Percentiles rank a stretch among this genome's conserved stretches.
Evolutionary conservation across 2,113 vertebrate genomes (phyloP).

Genomic region (Sitta europaea): DNA sequence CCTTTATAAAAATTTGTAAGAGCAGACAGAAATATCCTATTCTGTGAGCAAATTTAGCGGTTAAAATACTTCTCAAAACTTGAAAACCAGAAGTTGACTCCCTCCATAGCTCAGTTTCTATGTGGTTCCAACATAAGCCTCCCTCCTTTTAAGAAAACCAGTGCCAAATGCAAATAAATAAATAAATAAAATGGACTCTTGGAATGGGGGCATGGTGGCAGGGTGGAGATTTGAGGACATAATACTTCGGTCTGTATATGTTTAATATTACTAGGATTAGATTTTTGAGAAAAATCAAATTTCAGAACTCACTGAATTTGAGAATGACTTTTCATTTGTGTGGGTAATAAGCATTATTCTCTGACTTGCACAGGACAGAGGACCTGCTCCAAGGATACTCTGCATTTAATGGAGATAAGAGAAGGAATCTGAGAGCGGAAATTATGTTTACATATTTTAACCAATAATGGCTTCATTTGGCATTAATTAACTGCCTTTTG

Average conservation of each 20-base stretch:
- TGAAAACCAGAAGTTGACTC: background rate
- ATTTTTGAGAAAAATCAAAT: background rate
- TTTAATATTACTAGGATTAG: background rate
- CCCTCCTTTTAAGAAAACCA: background rate
- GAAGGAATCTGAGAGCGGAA: background rate
- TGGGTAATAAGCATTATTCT: background rate
- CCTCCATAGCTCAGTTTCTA: background rate
- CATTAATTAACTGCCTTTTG: background rate
- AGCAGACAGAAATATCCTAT: background rate
- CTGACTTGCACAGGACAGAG: background rate
- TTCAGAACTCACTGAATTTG: background rate
- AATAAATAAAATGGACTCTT: background rate
- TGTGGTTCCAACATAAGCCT: background rate
- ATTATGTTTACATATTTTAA: background rate
- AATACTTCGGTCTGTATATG: background rate
- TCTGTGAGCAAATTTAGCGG: background rate
- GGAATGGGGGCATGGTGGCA: accelerated
- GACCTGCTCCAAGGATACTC: background rate
- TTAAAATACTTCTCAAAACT: background rate
- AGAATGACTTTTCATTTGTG: background rate
- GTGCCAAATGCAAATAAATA: background rate
- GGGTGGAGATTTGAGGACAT: background rate
- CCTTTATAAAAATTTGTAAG: background rate
- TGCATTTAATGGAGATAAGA: background rate
- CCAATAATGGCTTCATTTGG: background rate